phyloP scores from a whole-genome alignment of 2,888 invertebrate genomes.

The Phortica magna region DNA sequence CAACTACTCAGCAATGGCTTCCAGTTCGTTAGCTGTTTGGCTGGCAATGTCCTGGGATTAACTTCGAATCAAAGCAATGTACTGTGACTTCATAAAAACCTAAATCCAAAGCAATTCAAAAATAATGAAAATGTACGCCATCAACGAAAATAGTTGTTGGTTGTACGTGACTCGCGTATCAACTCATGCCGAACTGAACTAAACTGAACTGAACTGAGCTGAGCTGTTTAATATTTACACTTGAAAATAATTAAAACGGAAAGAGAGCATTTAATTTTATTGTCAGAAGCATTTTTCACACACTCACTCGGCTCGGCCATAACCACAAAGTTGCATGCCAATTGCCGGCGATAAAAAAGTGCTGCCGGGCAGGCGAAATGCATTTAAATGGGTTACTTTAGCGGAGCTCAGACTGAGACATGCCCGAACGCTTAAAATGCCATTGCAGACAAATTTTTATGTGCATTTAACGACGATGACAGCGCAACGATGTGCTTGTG shows the following conservation, averaged over 20 bases:
- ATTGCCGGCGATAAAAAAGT: background rate
- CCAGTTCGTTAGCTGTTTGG: slow-evolving; percentile 64
- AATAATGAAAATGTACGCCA: slow-evolving; percentile 60
- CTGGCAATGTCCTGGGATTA: slow-evolving; percentile 70
- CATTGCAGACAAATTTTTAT: slow-evolving; percentile 22
- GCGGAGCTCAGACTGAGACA: background rate
- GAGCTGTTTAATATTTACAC: background rate
- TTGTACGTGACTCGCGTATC: slow-evolving; percentile 3
- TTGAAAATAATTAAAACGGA: slow-evolving; percentile 25
- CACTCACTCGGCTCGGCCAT: background rate
- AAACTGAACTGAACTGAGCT: too few relatives aligned
- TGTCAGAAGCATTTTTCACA: slow-evolving; percentile 40
- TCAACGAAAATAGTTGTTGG: background rate
- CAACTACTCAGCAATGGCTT: slow-evolving; percentile 58
- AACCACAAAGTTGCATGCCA: slow-evolving; percentile 19
- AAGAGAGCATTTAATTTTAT: slow-evolving; percentile 43
- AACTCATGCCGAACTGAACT: background rate
- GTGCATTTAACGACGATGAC: background rate
- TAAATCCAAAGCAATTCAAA: slow-evolving; percentile 52
- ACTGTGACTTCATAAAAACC: slow-evolving; percentile 65
- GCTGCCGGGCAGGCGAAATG: slow-evolving; percentile 41
- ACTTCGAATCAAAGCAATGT: slow-evolving; percentile 75
- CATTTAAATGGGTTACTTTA: slow-evolving; percentile 66
- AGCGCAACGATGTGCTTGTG: background rate
- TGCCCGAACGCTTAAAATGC: background rate